A percentile compares a stretch with the other conserved stretches of the same genome.
These are phyloP conservation scores for Whitmania pigra DNA, from an alignment of 1,140 invertebrate species.

Conservation along the genomic window DNA sequence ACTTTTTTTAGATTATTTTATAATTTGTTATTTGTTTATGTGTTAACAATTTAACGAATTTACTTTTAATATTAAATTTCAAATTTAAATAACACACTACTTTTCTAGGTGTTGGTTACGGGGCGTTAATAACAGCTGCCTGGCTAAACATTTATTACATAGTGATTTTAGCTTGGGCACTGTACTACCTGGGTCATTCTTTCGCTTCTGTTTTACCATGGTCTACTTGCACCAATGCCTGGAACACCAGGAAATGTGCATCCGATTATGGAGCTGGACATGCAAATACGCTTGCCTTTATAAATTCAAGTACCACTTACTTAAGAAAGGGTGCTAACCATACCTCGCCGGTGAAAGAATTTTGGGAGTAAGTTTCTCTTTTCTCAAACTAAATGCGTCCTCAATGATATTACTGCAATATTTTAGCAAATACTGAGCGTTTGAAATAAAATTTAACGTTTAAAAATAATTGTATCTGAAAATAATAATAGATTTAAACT, in stretches of 20 bases:
- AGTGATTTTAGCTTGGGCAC: slow-evolving; percentile 91
- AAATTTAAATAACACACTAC: no score
- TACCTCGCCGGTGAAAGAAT: slow-evolving; percentile 56
- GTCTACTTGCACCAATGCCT: slow-evolving; percentile 83
- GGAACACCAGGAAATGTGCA: slow-evolving; percentile 37
- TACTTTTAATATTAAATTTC: no score
- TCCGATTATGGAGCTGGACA: slow-evolving; percentile 23
- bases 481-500: no score
- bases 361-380: slow-evolving; percentile 62
- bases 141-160: slow-evolving; percentile 99
- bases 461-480: no score
- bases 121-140: slow-evolving; percentile 92
- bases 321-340: slow-evolving; percentile 22
- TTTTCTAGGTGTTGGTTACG: slow-evolving; percentile 78
- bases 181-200: slow-evolving; percentile 92
- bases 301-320: slow-evolving; percentile 28
- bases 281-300: slow-evolving; percentile 13
- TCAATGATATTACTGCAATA: no score
- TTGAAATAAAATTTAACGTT: no score
- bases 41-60: no score
- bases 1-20: no score
- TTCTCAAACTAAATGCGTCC: no score
- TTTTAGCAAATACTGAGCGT: no score
- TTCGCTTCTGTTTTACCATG: slow-evolving; percentile 68
- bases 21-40: no score